Evolutionary conservation across 2,113 vertebrate species (phyloP).

Genomic region (Pavo muticus): DNA sequence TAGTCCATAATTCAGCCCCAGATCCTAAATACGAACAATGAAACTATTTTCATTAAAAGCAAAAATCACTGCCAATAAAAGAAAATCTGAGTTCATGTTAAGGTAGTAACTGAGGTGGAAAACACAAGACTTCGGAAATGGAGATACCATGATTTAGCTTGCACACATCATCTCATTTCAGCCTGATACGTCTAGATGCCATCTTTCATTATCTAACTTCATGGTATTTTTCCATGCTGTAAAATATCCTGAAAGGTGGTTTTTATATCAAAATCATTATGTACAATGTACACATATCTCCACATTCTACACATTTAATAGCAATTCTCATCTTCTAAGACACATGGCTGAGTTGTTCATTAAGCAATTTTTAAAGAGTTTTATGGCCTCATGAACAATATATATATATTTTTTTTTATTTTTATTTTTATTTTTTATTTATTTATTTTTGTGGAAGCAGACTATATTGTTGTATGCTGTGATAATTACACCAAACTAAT

Average conservation of each 20-base stretch:
- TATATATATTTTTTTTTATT: neutral
- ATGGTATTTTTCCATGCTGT: rapidly evolving
- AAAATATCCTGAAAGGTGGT: too few relatives aligned
- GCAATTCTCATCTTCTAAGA: constrained; percentile 60
- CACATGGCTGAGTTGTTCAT: constrained; percentile 75
- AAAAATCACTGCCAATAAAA: rapidly evolving
- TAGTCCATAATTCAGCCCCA: neutral
- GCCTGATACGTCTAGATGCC: neutral
- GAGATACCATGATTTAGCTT: neutral
- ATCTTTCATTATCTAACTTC: neutral
- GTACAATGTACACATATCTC: neutral
- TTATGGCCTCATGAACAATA: constrained; percentile 77
- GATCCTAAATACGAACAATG: neutral
- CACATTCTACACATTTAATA: constrained; percentile 54
- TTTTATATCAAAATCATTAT: neutral
- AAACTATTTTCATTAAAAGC: neutral
- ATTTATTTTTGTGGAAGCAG: constrained; percentile 64
- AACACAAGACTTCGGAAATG: neutral
- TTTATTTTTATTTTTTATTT: too few relatives aligned
- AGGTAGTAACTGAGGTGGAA: neutral
- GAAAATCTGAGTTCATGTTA: neutral
- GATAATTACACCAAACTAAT: constrained; percentile 82
- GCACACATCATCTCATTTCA: neutral
- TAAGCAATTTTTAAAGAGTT: constrained; percentile 81
- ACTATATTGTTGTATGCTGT: constrained; percentile 75